A percentile compares a stretch with the other conserved stretches of the same genome.
Evolutionary conservation across 2,888 invertebrate genomes (phyloP).

Genomic region (Timema cristinae): DNA sequence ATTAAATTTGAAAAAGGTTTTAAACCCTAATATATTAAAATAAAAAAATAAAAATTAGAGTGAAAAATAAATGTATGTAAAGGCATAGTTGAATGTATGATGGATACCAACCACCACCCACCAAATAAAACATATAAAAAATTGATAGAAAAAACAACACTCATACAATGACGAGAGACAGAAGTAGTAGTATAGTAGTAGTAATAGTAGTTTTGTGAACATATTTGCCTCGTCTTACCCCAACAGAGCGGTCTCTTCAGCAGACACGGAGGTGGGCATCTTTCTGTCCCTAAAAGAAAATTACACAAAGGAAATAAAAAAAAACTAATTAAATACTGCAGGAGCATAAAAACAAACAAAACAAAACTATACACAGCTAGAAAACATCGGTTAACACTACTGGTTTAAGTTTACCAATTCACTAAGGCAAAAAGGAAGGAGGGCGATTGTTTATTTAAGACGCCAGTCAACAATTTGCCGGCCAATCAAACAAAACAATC

Average conservation of each 20-base stretch:
- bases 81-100: not conserved
- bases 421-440: no score
- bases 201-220: conserved; percentile 13
- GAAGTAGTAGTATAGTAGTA: conserved; percentile 19
- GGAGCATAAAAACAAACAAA: no score
- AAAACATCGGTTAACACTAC: no score
- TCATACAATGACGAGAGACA: conserved; percentile 24
- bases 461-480: no score
- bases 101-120: conserved; percentile 9
- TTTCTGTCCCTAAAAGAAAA: conserved; percentile 39
- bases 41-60: no score
- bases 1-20: no score
- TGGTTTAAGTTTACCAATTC: no score
- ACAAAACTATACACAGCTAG: no score
- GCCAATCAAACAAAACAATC: no score
- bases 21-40: no score
- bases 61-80: not conserved
- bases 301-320: conserved; percentile 15
- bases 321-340: not conserved
- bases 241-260: conserved; percentile 83
- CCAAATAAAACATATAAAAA: conserved; percentile 7
- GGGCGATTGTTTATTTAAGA: no score
- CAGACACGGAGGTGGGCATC: conserved; percentile 67
- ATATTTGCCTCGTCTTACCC: conserved; percentile 61
- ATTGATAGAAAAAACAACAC: conserved; percentile 10